phyloP scores from a whole-genome alignment of 2,113 vertebrate species.

The Xenopus tropicalis region UCB_Xtro_10.0 CM004446.2:114821501-114822000 shows the following conservation, averaged over 20 bases:
- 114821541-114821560: too few species aligned
- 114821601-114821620: not conserved
- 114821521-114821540: too few species aligned
- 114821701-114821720: constrained; percentile 28
- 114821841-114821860: not conserved
- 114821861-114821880: not conserved
- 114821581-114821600: not conserved
- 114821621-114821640: constrained; percentile 10
- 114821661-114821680: constrained; percentile 15
- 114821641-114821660: constrained; percentile 34
- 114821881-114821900: not conserved
- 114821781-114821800: constrained; percentile 24
- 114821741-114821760: constrained; percentile 34
- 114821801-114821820: constrained; percentile 21
- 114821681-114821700: constrained; percentile 7
- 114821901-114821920: too few species aligned
- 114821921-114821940: too few species aligned
- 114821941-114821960: too few species aligned
- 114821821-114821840: constrained; percentile 25
- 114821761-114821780: constrained; percentile 29
- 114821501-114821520: too few species aligned
- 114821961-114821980: too few species aligned
- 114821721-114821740: constrained; percentile 30
- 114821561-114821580: too few species aligned
- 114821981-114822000: too few species aligned